Conservation (phyloP, 2,888 invertebrate genomes). For the Diadegma fenestrale region DNA sequence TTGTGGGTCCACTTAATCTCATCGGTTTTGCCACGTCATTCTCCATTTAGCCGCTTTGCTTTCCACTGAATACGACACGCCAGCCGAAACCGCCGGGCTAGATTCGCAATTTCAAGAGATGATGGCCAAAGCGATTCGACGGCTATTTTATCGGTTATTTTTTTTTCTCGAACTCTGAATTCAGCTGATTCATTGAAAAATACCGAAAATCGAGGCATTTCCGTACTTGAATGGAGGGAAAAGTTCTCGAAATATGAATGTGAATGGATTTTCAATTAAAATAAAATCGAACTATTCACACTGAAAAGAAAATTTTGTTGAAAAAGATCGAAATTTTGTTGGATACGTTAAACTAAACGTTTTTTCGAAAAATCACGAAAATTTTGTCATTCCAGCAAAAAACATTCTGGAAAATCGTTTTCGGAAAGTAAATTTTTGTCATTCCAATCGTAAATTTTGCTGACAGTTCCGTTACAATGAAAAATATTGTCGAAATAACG, state of each 20-base stretch:
- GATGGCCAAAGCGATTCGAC: not conserved
- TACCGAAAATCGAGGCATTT: not conserved
- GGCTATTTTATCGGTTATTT: not conserved
- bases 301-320: no score
- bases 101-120: conserved; percentile 1
- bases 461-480: no score
- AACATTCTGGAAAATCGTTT: no score
- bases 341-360: no score
- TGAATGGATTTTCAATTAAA: not conserved
- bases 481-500: no score
- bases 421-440: no score
- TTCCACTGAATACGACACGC: not conserved
- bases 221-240: not conserved
- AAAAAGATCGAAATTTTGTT: no score
- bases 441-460: no score
- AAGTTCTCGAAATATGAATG: not conserved
- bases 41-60: conserved; percentile 11
- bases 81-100: not conserved
- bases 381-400: no score
- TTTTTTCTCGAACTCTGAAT: not conserved
- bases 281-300: not conserved
- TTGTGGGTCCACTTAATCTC: conserved; percentile 1
- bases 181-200: not conserved
- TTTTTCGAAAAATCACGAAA: no score
- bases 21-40: conserved; percentile 28